These are phyloP conservation scores for Stegodyphus mimosarum DNA, from an alignment of 1,140 invertebrate species.

Conservation along the genomic window DNA sequence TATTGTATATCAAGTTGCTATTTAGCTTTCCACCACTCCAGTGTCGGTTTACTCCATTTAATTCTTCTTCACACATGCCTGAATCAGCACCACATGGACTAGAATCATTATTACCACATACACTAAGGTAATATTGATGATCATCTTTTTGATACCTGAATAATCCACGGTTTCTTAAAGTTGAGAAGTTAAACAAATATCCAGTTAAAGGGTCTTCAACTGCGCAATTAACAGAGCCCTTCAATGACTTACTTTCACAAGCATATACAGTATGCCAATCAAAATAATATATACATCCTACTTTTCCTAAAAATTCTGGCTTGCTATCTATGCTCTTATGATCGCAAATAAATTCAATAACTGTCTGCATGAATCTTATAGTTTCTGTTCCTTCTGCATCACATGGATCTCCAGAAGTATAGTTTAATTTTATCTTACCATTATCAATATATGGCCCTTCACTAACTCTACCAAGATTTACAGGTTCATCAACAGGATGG, in stretches of 20 bases:
- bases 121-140: slow-evolving; percentile 44
- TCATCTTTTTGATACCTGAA: neutral
- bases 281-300: slow-evolving; percentile 67
- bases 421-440: slow-evolving; percentile 43
- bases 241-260: slow-evolving; percentile 62
- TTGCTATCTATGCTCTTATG: neutral
- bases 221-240: slow-evolving; percentile 7
- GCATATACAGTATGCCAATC: slow-evolving; percentile 66
- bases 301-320: slow-evolving; percentile 62
- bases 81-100: slow-evolving; percentile 36
- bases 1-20: neutral
- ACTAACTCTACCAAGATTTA: slow-evolving; percentile 35
- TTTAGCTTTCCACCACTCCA: slow-evolving; percentile 42
- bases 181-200: slow-evolving; percentile 30
- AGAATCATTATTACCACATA: slow-evolving; percentile 48
- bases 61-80: slow-evolving; percentile 47
- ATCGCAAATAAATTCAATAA: slow-evolving; percentile 52
- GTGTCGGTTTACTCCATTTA: slow-evolving; percentile 1
- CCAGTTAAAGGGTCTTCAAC: slow-evolving; percentile 25
- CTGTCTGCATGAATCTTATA: slow-evolving; percentile 24
- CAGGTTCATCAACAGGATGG: slow-evolving; percentile 52
- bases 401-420: slow-evolving; percentile 39
- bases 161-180: slow-evolving; percentile 8
- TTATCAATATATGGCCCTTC: slow-evolving; percentile 42
- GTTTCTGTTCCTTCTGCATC: neutral